phyloP scores from a whole-genome alignment of 2,888 invertebrate species.

The Nasonia oneida region DNA sequence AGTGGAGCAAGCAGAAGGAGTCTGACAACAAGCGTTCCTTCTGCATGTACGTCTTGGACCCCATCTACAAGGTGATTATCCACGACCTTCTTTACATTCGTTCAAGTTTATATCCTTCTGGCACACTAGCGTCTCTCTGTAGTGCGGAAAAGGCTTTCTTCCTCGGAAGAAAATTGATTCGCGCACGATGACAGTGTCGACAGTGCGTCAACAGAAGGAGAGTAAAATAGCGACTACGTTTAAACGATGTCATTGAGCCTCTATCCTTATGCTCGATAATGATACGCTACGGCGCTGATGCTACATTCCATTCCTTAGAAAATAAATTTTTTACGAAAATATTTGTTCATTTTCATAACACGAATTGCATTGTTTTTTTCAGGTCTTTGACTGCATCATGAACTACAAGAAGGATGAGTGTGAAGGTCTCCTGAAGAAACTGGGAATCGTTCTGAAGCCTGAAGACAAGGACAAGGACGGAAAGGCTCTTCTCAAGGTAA shows the following conservation, averaged over 20 bases:
- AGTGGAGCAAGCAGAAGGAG: conserved; percentile 97
- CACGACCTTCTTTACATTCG: background rate
- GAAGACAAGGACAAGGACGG: conserved; percentile 99
- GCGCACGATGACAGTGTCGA: conserved; percentile 81
- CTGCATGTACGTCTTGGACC: conserved; percentile 99
- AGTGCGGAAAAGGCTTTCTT: conserved; percentile 65
- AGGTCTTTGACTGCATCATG: conserved; percentile 91
- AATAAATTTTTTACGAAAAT: background rate
- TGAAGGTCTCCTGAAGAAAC: conserved; percentile 91
- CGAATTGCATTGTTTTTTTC: conserved; percentile 57
- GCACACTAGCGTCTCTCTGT: conserved; percentile 76
- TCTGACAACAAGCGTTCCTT: conserved; percentile 97
- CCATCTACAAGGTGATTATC: conserved; percentile 94
- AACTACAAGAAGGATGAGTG: conserved; percentile 97
- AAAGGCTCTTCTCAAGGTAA: conserved; percentile 94
- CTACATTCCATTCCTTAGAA: conserved; percentile 55
- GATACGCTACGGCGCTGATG: conserved; percentile 81
- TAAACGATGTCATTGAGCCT: conserved; percentile 88
- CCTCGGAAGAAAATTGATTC: conserved; percentile 61
- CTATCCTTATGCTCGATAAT: conserved; percentile 89
- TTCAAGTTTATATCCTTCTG: conserved; percentile 69
- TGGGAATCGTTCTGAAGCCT: conserved; percentile 94
- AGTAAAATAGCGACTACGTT: conserved; percentile 79
- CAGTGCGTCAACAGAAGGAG: conserved; percentile 85
- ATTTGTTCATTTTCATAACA: background rate